These are phyloP conservation scores for Stenopsyche tienmushanensis DNA, from an alignment of 1,140 invertebrate genomes.

Conservation along the genomic window DNA sequence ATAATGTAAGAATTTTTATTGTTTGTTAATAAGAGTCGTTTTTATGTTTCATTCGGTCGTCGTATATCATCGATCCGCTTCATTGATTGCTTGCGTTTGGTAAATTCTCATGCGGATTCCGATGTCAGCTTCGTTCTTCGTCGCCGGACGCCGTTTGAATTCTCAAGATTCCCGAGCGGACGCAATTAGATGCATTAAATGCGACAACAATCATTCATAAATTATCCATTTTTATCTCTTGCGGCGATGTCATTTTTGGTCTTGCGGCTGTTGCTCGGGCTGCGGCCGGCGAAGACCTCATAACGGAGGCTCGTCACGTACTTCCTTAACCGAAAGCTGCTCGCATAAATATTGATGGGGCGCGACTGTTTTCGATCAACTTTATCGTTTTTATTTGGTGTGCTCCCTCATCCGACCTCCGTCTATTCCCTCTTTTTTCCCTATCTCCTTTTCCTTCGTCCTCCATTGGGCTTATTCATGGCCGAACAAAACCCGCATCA, in stretches of 20 bases:
- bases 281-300: conserved; percentile 20
- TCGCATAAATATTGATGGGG: conserved; percentile 40
- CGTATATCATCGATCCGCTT: no score
- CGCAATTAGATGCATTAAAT: not conserved
- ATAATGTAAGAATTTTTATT: no score
- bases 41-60: no score
- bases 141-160: no score
- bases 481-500: no score
- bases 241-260: conserved; percentile 4
- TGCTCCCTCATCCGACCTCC: conserved; percentile 15
- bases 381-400: conserved; percentile 40
- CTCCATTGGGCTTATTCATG: no score
- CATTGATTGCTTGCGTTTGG: no score
- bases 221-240: conserved; percentile 18
- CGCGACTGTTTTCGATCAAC: conserved; percentile 41
- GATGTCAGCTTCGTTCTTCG: no score
- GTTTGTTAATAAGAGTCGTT: no score
- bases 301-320: conserved; percentile 34
- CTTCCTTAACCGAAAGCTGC: conserved; percentile 40
- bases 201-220: not conserved
- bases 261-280: conserved; percentile 1
- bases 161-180: no score
- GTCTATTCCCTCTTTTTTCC: conserved; percentile 13
- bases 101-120: no score
- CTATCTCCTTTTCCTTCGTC: conserved; percentile 4